These are phyloP conservation scores for Corythaeola cristata DNA, from an alignment of 2,113 vertebrate species.

Conservation along the genomic window DNA sequence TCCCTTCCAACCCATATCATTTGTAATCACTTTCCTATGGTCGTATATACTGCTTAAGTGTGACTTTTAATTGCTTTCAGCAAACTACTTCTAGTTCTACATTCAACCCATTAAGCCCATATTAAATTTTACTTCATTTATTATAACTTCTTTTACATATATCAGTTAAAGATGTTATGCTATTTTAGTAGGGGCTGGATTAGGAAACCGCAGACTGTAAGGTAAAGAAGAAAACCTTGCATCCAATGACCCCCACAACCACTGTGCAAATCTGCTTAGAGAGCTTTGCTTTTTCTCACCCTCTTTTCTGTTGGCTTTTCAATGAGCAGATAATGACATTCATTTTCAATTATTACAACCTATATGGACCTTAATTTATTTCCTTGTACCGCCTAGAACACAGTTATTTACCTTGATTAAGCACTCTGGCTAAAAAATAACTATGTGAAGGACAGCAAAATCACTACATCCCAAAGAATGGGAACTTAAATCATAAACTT, in stretches of 20 bases:
- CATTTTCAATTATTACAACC: not conserved
- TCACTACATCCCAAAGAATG: not conserved
- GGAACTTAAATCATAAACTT: conserved; percentile 5
- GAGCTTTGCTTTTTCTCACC: not conserved
- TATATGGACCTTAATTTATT: not conserved
- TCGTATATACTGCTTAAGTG: not conserved
- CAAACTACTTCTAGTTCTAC: not conserved
- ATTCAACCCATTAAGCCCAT: not conserved
- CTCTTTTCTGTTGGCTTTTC: not conserved
- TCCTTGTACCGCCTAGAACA: not conserved
- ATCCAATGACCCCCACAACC: not conserved
- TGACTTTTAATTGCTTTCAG: not conserved
- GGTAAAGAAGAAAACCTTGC: not conserved
- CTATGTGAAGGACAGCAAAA: not conserved
- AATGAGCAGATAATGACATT: not conserved
- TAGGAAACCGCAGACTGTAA: not conserved
- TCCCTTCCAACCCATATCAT: not conserved
- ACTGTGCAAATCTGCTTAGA: not conserved
- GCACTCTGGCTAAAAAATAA: not conserved
- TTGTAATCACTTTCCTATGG: not conserved
- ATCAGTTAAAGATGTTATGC: not conserved
- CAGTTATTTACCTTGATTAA: conserved; percentile 6
- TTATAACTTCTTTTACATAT: not conserved
- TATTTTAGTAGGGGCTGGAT: not conserved
- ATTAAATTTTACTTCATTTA: not conserved